Evolutionary conservation across 2,888 invertebrate genomes (phyloP), one percentile per base, ranked within the genome.

Genomic region (Heliconius aoede): DNA sequence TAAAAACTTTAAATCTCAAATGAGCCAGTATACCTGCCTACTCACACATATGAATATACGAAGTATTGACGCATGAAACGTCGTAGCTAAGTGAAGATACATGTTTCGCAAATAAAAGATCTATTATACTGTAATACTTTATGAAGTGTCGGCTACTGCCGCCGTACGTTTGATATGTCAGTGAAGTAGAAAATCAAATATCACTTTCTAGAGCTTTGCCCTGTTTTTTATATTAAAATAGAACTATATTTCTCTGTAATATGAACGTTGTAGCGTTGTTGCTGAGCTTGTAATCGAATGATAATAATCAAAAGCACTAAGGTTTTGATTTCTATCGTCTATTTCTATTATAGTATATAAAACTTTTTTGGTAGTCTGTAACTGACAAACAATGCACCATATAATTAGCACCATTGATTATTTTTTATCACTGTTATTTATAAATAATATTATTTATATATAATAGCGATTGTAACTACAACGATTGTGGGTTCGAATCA

Each of bases 51-150:
- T 28, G 21, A 30, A 69, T 51, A 51, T 30, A 28, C 21, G n/a
- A 69, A 67, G 26, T 61, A 61, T 61, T 36, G 64, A 64, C 5
- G 32, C 36, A 64, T 64, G n/a, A 1, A 64, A 15, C 64, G 36
- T 64, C 64, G 32, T n/a, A 68, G 68, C 68, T 69, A 69, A 69
- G 68, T 69, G 68, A 51, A 69, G 68, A 69, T 55, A 69, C 68
- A 51, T 69, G 68, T 69, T 69, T 69, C 15, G 28, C 51, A 69
- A 69, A 69, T 69, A 69, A 55, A 69, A 69, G 68, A 69, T 69
- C 51, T 69, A 69, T 55, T 28, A 69, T 51, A 68, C 46, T 51
- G 46, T 28, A 28, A 68, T 68, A 69, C 68, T 69, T 69, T 55
- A 30, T 69, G 46, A 30, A 69, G 68, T 30, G 68, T 51, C 51